These are phyloP conservation scores for Eupithecia exiguata DNA, from an alignment of 2,888 invertebrate species.

Conservation along the genomic window DNA sequence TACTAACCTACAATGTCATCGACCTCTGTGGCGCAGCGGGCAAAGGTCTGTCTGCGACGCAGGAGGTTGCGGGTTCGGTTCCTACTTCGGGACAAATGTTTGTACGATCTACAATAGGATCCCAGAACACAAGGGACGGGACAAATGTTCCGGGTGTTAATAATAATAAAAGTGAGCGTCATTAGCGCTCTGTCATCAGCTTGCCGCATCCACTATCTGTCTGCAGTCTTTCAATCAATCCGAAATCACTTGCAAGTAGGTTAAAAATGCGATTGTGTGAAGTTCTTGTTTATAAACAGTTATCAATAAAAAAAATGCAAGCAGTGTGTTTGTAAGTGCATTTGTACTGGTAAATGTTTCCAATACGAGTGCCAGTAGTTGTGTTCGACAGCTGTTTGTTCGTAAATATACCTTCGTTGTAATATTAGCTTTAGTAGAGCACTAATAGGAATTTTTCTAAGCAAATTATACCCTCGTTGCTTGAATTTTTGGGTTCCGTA, in stretches of 20 bases:
- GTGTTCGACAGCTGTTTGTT: neutral
- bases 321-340: constrained; percentile 5
- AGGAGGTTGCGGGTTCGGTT: neutral
- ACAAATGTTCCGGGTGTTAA: too few relatives aligned
- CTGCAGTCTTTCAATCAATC: too few relatives aligned
- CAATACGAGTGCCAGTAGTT: neutral
- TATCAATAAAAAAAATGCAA: constrained; percentile 15
- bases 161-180: too few relatives aligned
- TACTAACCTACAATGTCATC: neutral
- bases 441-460: too few relatives aligned
- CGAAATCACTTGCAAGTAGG: neutral
- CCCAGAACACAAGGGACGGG: too few relatives aligned
- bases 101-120: too few relatives aligned
- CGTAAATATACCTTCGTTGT: too few relatives aligned
- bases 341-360: neutral
- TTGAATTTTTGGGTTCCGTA: too few relatives aligned
- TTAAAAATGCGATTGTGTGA: neutral
- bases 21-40: neutral
- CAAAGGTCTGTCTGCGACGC: neutral
- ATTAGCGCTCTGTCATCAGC: too few relatives aligned
- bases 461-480: too few relatives aligned
- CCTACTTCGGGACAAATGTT: neutral
- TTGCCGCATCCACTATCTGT: too few relatives aligned
- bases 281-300: neutral
- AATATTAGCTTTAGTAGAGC: too few relatives aligned